A percentile compares a stretch with the other conserved stretches of the same genome.
These are phyloP conservation scores for Helicoverpa zea DNA, from an alignment of 1,140 invertebrate genomes.

Conservation along the genomic window DNA sequence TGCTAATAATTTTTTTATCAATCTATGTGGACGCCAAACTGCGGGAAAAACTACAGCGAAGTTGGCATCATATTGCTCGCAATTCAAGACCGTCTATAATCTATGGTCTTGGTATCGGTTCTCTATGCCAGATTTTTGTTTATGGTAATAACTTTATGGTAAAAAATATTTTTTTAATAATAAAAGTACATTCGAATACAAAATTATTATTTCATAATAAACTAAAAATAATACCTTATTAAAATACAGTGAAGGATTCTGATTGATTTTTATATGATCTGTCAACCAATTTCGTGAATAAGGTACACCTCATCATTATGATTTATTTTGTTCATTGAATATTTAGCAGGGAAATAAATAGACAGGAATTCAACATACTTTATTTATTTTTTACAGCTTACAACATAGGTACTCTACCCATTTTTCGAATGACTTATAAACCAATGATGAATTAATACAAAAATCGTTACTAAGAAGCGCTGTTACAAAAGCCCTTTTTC, in stretches of 20 bases:
- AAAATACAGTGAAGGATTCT: neutral
- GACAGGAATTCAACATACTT: neutral
- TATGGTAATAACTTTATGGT: conserved; percentile 32
- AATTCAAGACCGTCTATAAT: conserved; percentile 76
- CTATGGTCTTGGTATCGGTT: conserved; percentile 60
- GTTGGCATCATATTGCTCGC: conserved; percentile 71
- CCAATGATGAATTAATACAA: neutral
- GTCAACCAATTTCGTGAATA: too few species aligned
- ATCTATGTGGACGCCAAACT: conserved; percentile 84
- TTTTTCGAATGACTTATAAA: conserved; percentile 10
- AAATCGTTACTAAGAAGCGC: conserved; percentile 3
- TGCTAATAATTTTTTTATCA: conserved; percentile 77
- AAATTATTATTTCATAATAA: neutral
- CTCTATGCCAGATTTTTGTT: conserved; percentile 50
- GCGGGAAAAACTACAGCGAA: conserved; percentile 85
- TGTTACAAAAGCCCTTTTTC: conserved; percentile 13
- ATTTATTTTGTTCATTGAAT: neutral
- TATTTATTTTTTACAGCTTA: conserved; percentile 23
- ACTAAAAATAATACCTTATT: too few species aligned
- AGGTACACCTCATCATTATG: too few species aligned
- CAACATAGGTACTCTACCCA: neutral
- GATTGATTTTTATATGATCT: too few species aligned
- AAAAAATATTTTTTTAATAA: neutral
- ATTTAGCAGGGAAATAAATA: neutral
- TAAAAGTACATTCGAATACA: neutral